These are phyloP conservation scores for Brevimyrus niger DNA, from an alignment of 2,113 vertebrate genomes.

Conservation along the genomic window DNA sequence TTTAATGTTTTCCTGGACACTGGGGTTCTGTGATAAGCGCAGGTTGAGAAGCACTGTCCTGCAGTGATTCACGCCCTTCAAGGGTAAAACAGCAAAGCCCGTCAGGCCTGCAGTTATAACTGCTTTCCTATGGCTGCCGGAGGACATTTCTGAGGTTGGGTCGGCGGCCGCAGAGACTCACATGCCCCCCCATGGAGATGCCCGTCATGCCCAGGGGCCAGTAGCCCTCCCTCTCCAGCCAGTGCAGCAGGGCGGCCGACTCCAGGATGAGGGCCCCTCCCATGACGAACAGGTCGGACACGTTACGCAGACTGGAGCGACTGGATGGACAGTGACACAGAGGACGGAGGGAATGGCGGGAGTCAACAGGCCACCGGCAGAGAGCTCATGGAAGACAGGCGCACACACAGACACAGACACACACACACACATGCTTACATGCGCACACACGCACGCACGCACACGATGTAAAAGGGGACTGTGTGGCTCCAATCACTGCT, in stretches of 20 bases:
- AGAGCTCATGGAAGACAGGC: background rate
- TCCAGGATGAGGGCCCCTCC: slow-evolving; percentile 91
- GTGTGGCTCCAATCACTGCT: background rate
- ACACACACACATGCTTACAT: no score
- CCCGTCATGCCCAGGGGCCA: slow-evolving; percentile 95
- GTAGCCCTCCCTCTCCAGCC: slow-evolving; percentile 92
- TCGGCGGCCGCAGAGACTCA: slow-evolving; percentile 52
- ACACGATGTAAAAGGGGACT: background rate
- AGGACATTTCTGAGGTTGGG: background rate
- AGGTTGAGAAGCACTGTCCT: background rate
- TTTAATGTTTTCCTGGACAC: background rate
- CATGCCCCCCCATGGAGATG: slow-evolving; percentile 98
- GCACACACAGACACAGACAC: background rate
- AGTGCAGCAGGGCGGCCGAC: slow-evolving; percentile 83
- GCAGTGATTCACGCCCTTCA: background rate
- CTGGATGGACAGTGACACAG: slow-evolving; percentile 53
- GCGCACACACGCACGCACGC: background rate
- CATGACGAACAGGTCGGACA: slow-evolving; percentile 98
- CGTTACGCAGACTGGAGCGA: slow-evolving; percentile 89
- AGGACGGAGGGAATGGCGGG: background rate
- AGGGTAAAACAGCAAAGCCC: background rate
- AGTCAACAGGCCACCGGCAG: background rate
- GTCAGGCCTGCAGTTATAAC: background rate
- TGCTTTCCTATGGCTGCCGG: background rate
- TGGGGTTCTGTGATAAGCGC: background rate